Evolutionary conservation across 2,888 invertebrate genomes (phyloP), one percentile per base, ranked within the genome.

Genomic region (Andrena bucephala): DNA sequence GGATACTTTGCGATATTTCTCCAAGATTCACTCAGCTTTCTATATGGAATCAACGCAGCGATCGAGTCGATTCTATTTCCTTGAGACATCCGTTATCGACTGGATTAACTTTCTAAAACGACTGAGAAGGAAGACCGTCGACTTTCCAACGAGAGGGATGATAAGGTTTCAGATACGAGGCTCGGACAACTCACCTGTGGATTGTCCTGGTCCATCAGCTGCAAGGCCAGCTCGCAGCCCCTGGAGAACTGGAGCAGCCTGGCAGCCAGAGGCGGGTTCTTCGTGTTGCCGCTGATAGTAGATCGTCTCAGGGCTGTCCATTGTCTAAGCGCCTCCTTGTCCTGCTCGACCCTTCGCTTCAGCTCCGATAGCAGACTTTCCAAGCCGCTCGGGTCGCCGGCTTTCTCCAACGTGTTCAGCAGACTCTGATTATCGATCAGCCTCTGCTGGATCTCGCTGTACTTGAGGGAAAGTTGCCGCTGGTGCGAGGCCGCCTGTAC

Each of bases 401-500:
- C 89, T 92, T 97, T 97, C 92, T 97, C 97, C 88, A 98, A 95
- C 79, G 97, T 96, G 63, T 98, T 98, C 83, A 98, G 95, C 52
- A 98, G 94, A 0, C 98, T 97, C 94, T 98, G 98, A 94, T 99
- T 98, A 94, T 98, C 98, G 90, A 98, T 98, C 73, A 99, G 95
- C 0, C 98, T 95, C 87, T 98, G 96, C 93, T 98, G 98, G 68
- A 99, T 98, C 92, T 98, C 98, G 8, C 96, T 96, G 91, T 97
- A 97, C 69, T 96, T 96, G 76, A 98, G 95, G 68, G 98, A 97
- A 85, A 99, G 95, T 65, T 98, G 96, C 31, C 98, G 95, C 94
- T 98, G 98, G 95, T 99, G 98, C 59, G 98, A 98, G 0, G 98
- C 93, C 0, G 93, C 93, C 48, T 92, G 91, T 8, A 93, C 92